A percentile compares a stretch with the other conserved stretches of the same genome.
Conservation (phyloP, 2,113 vertebrate genomes). For the Carollia perspicillata region DNA sequence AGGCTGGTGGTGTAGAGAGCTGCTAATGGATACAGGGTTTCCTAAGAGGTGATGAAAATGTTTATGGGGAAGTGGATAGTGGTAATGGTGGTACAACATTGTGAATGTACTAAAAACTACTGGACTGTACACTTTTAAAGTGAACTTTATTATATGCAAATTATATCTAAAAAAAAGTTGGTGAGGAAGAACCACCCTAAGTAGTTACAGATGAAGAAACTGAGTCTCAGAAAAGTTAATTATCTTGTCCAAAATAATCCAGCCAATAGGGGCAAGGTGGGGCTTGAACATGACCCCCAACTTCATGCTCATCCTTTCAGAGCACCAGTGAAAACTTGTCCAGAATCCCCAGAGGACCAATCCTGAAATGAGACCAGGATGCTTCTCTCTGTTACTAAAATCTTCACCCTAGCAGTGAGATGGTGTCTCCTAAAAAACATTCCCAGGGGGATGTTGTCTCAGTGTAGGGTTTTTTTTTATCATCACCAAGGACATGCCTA, state of each 20-base stretch:
- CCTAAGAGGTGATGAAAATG: background rate
- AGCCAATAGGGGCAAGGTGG: background rate
- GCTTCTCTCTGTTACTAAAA: background rate
- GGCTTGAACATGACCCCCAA: background rate
- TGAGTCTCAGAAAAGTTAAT: background rate
- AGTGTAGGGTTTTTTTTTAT: background rate
- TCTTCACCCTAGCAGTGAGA: background rate
- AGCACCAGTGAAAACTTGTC: background rate
- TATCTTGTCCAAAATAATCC: background rate
- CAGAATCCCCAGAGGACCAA: background rate
- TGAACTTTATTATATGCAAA: background rate
- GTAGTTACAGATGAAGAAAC: background rate
- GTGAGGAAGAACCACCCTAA: background rate
- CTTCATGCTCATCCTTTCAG: background rate
- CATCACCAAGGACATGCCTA: too few species aligned
- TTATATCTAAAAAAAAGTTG: background rate
- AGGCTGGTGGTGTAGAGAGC: background rate
- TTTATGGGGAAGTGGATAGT: background rate
- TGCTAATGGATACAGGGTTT: background rate
- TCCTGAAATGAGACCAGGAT: background rate
- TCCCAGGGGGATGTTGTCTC: background rate
- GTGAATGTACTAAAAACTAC: background rate
- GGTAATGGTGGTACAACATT: background rate
- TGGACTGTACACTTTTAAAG: background rate
- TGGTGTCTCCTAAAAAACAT: background rate